Evolutionary conservation across 2,113 vertebrate species (phyloP).

Genomic region (Clarias gariepinus): DNA sequence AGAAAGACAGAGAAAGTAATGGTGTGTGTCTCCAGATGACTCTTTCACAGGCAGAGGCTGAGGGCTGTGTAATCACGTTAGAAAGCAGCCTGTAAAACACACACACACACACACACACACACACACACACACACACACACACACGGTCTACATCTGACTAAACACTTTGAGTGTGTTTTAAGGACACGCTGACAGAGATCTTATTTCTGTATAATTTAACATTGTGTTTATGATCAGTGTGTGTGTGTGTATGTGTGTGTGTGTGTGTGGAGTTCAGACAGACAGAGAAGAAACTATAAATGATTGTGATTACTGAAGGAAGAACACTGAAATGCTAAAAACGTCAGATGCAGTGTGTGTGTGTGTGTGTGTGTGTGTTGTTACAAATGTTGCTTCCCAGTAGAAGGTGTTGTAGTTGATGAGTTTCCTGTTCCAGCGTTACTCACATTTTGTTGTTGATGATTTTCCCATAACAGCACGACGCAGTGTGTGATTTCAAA

Average conservation of each 20-base stretch:
- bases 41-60: constrained; percentile 55
- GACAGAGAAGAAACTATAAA: no score
- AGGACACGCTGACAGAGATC: neutral
- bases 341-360: no score
- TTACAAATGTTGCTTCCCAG: no score
- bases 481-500: neutral
- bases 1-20: constrained; percentile 30
- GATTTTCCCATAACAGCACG: neutral
- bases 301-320: no score
- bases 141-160: no score
- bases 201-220: neutral
- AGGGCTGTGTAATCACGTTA: constrained; percentile 46
- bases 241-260: no score
- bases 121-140: neutral
- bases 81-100: constrained; percentile 51
- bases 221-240: neutral
- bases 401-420: no score
- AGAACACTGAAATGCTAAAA: no score
- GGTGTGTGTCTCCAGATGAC: constrained; percentile 51
- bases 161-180: neutral
- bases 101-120: constrained; percentile 47
- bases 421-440: no score
- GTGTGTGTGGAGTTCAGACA: no score
- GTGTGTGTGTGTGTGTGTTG: no score
- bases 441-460: neutral